Conservation (phyloP, 2,113 vertebrate species). For the Cebus imitator region DNA sequence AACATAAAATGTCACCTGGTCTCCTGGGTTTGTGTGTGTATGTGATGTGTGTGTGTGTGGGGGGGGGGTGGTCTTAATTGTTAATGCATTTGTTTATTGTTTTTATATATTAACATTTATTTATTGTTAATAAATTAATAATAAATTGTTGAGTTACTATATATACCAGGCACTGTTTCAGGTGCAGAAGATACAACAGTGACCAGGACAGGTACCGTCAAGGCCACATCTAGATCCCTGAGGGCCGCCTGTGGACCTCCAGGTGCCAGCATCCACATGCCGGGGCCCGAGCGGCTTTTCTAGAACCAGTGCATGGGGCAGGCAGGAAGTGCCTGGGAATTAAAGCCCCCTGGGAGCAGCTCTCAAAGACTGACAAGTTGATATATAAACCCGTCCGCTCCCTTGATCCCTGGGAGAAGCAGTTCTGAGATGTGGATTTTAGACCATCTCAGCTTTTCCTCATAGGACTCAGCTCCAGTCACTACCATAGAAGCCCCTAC, state of each 20-base stretch:
- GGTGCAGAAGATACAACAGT: not conserved
- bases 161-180: not conserved
- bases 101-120: too few species aligned
- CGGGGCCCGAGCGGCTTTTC: not conserved
- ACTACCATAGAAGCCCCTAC: not conserved
- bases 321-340: not conserved
- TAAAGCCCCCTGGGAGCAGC: not conserved
- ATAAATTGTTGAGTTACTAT: not conserved
- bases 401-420: not conserved
- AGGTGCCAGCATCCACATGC: not conserved
- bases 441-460: not conserved
- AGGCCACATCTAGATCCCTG: not conserved
- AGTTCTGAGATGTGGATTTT: not conserved
- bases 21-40: not conserved
- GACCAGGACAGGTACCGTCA: not conserved
- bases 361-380: not conserved
- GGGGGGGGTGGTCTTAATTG: not conserved
- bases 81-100: not conserved
- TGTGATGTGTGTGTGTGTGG: accelerated
- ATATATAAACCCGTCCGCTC: too few species aligned
- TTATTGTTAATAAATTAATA: too few species aligned
- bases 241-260: not conserved
- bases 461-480: not conserved
- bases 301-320: not conserved
- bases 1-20: not conserved